Conservation (phyloP, 2,888 invertebrate species). For the Acleris emargana region DNA sequence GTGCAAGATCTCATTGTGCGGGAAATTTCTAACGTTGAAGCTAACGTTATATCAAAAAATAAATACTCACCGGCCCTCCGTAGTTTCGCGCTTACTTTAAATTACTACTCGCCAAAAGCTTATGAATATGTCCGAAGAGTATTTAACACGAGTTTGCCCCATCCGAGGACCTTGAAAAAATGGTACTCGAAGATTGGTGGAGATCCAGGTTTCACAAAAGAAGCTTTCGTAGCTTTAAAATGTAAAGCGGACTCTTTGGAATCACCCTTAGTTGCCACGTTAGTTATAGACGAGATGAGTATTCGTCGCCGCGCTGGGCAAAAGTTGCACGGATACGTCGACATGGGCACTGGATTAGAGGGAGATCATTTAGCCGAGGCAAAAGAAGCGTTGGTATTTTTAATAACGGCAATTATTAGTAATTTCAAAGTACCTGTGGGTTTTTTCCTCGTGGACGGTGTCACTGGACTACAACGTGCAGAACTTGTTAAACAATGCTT, state of each 20-base stretch:
- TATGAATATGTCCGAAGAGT: slow-evolving; percentile 52
- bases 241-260: slow-evolving; percentile 22
- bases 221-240: slow-evolving; percentile 43
- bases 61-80: slow-evolving; percentile 43
- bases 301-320: slow-evolving; percentile 42
- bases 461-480: slow-evolving; percentile 37
- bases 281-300: slow-evolving; percentile 49
- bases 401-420: slow-evolving; percentile 41
- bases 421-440: slow-evolving; percentile 43
- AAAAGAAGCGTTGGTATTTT: slow-evolving; percentile 44
- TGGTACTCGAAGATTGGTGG: slow-evolving; percentile 52
- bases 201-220: slow-evolving; percentile 49
- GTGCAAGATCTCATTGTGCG: no score
- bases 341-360: slow-evolving; percentile 41
- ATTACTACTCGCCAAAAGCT: slow-evolving; percentile 53
- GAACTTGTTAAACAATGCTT: slow-evolving; percentile 27
- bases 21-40: no score
- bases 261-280: slow-evolving; percentile 17
- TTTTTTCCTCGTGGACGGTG: slow-evolving; percentile 43
- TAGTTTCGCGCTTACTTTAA: slow-evolving; percentile 48
- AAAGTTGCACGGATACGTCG: slow-evolving; percentile 48
- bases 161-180: slow-evolving; percentile 47
- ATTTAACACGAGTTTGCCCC: slow-evolving; percentile 50
- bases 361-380: slow-evolving; percentile 39
- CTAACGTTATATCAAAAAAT: slow-evolving; percentile 1